Conservation (phyloP, 2,888 invertebrate genomes). For the Xiphydria camelus region DNA sequence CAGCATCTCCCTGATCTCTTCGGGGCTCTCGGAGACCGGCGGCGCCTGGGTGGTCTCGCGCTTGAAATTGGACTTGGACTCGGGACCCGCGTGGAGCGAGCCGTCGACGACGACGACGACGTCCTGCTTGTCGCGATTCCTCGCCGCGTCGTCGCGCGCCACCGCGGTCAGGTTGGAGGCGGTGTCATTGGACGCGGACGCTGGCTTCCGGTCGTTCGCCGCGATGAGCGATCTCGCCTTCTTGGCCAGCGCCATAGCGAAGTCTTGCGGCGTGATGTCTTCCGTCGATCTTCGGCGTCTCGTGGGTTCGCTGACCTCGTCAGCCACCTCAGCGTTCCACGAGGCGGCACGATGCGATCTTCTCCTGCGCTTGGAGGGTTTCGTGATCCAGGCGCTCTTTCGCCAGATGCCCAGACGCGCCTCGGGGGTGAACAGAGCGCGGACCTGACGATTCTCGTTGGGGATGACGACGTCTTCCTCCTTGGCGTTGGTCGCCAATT, state of each 20-base stretch:
- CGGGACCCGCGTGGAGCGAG: neutral
- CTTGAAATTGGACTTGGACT: constrained; percentile 20
- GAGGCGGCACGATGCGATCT: neutral
- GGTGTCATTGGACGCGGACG: constrained; percentile 5
- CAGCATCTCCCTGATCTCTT: constrained; percentile 34
- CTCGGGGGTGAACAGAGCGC: constrained; percentile 27
- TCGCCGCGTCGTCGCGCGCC: neutral
- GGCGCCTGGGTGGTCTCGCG: constrained; percentile 21
- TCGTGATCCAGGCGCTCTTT: constrained; percentile 47
- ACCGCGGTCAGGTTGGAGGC: constrained; percentile 1
- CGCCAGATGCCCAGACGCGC: constrained; percentile 39
- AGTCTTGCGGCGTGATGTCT: constrained; percentile 35
- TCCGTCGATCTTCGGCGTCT: constrained; percentile 18
- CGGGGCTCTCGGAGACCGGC: constrained; percentile 14
- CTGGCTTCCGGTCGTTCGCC: constrained; percentile 6
- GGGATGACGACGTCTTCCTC: constrained; percentile 43
- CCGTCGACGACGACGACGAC: constrained; percentile 8
- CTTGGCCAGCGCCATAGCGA: constrained; percentile 28
- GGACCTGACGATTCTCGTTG: constrained; percentile 38
- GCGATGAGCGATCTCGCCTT: constrained; percentile 5
- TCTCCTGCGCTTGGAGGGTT: constrained; percentile 11
- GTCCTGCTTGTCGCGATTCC: neutral
- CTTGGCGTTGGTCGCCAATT: constrained; percentile 27
- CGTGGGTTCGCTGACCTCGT: neutral
- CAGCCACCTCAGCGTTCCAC: neutral